These are phyloP conservation scores for Eutolmus rufibarbis DNA, from an alignment of 2,888 invertebrate genomes.

Conservation along the genomic window DNA sequence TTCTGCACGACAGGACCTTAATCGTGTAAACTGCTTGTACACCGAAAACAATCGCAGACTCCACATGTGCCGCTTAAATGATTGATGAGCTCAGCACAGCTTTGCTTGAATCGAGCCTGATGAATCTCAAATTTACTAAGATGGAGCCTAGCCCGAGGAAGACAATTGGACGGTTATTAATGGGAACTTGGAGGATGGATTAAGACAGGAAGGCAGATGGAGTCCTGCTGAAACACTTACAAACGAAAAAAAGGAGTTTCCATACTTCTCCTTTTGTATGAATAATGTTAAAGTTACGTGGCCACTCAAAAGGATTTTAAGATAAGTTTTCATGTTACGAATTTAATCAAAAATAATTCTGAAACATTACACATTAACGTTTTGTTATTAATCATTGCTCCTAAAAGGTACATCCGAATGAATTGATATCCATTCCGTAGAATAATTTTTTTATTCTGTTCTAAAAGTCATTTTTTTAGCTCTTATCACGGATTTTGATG, in stretches of 20 bases:
- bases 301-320: too few species aligned
- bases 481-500: too few species aligned
- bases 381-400: too few species aligned
- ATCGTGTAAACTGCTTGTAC: not conserved
- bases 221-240: not conserved
- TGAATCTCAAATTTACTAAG: not conserved
- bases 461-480: too few species aligned
- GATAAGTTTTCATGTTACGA: not conserved
- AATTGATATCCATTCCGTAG: too few species aligned
- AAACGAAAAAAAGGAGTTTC: not conserved
- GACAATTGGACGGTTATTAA: not conserved
- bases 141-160: not conserved
- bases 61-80: not conserved
- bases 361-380: too few species aligned
- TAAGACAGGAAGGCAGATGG: not conserved
- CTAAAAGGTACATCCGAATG: too few species aligned
- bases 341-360: too few species aligned
- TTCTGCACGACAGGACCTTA: slow-evolving; percentile 7
- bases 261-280: not conserved
- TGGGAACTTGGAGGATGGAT: not conserved
- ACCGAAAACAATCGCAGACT: not conserved
- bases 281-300: not conserved
- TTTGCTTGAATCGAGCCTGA: not conserved
- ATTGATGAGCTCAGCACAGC: not conserved
- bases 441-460: too few species aligned